Evolutionary conservation across 2,888 invertebrate genomes (phyloP), one percentile per base, ranked within the genome.

Genomic region (Trisateles emortualis): DNA sequence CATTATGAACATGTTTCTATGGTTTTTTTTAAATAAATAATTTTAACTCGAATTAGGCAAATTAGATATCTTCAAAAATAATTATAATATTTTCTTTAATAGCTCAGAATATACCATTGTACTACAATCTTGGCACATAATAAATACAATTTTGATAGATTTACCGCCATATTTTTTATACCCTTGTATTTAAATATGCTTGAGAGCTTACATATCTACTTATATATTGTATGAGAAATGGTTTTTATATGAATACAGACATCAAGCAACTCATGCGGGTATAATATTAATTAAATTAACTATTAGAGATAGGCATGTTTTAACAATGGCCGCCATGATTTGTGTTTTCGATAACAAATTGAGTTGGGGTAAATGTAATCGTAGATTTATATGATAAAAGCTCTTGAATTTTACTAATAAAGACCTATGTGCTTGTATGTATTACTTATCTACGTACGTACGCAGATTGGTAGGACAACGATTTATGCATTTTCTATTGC

Each of bases 301-400:
- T 52, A 65, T 51, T 66, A 52, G 43, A 54, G 44, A 46, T 47
- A 52, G 35, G 32, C 46, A 52, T 59, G 66, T 73, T 68, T 71
- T 73, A 71, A 74, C 76, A 74, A 75, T 70, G 59, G 48, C 54
- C 54, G n/a, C 13, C 49, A 46, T 66, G 78, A 81, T 79, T 76
- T 69, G 61, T 63, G 53, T 64, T 68, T 70, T 68, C 54, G 85
- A 84, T 83, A 81, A 83, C 81, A 74, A 76, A 79, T 78, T 78
- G 62, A 24, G 52, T 60, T 61, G 48, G 59, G 63, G 59, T 53
- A 49, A 49, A 46, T 45, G 19, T 60, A 46, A 63, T 69, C 56
- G 55, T 56, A 59, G 62, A 67, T 71, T 63, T 53, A 54, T 55
- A 61, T 52, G 49, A 70, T 63, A 63, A 47, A 47, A 8, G 32